Conservation (phyloP, 2,888 invertebrate genomes). For the Ischnus inquisitorius region DNA sequence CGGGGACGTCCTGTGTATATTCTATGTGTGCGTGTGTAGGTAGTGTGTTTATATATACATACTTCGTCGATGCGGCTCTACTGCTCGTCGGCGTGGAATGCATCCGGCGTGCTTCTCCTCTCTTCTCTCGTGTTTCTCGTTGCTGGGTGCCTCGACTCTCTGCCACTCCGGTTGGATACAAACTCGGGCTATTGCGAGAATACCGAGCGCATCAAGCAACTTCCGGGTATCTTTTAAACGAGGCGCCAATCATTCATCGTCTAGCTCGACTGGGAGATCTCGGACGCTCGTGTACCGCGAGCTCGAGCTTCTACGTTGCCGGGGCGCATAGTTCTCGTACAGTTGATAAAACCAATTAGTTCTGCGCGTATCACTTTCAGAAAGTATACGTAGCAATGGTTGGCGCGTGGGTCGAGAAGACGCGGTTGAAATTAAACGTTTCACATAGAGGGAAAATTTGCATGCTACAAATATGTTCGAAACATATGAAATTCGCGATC, state of each 20-base stretch:
- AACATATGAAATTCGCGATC: no score
- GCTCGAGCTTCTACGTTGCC: background rate
- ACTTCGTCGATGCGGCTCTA: background rate
- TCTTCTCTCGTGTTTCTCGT: conserved; percentile 41
- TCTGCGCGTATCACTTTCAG: background rate
- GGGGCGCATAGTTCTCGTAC: background rate
- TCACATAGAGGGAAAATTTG: background rate
- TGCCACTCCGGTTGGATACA: background rate
- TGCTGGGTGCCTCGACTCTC: conserved; percentile 1
- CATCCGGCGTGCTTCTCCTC: conserved; percentile 55
- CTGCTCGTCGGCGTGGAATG: conserved; percentile 63
- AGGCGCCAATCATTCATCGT: conserved; percentile 64
- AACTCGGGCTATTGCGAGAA: conserved; percentile 10
- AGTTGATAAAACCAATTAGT: conserved; percentile 29
- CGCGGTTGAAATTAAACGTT: conserved; percentile 32
- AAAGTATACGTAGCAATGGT: background rate
- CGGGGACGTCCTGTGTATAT: background rate
- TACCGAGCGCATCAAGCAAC: conserved; percentile 47
- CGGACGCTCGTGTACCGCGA: conserved; percentile 19
- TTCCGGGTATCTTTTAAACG: conserved; percentile 67
- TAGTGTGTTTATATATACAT: conserved; percentile 4
- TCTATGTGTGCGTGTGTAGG: background rate
- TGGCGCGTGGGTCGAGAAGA: background rate
- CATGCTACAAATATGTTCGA: no score
- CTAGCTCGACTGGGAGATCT: conserved; percentile 3